Conservation (phyloP, 2,888 invertebrate genomes). For the Geophilus truncorum region DNA sequence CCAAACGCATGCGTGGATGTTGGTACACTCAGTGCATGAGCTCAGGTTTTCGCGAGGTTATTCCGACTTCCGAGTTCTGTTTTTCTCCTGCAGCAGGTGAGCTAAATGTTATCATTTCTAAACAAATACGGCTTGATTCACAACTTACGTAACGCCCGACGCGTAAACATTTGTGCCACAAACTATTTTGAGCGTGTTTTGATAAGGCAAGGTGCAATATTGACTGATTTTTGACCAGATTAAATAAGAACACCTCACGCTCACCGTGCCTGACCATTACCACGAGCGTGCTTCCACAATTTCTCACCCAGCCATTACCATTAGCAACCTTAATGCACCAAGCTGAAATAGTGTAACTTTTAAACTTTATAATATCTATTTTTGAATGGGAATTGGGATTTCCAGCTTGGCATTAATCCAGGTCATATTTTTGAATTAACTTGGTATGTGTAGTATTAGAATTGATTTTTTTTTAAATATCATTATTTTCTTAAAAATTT, state of each 20-base stretch:
- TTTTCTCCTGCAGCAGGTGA: constrained; percentile 6
- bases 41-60: not conserved
- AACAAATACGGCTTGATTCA: not conserved
- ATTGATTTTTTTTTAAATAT: not conserved
- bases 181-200: not conserved
- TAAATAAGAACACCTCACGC: not conserved
- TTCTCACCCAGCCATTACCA: not conserved
- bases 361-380: not conserved
- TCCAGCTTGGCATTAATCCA: not conserved
- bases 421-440: not conserved
- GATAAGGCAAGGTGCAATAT: not conserved
- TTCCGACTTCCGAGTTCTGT: too few relatives aligned
- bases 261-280: too few relatives aligned
- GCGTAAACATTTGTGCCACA: not conserved
- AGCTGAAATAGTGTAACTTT: not conserved
- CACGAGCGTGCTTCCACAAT: not conserved
- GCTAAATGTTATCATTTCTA: not conserved
- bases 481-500: not conserved
- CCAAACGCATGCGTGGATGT: not conserved
- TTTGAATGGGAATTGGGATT: not conserved
- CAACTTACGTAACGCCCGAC: not conserved
- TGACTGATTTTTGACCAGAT: not conserved
- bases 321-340: not conserved
- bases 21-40: not conserved
- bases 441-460: not conserved